phyloP scores from a whole-genome alignment of 2,888 invertebrate genomes.

The Torymus aiolomorphi region DNA sequence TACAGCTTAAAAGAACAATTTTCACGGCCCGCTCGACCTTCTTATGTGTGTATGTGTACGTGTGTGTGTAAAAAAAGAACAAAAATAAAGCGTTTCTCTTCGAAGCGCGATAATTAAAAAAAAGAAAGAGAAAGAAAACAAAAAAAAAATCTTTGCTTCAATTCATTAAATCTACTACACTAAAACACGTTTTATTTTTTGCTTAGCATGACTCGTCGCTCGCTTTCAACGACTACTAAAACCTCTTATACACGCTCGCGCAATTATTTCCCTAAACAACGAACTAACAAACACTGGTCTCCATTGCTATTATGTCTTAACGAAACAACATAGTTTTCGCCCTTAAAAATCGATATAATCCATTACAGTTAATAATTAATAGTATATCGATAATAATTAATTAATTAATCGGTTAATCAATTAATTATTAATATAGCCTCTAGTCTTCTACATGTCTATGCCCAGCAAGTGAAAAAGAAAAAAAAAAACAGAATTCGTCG shows the following conservation, averaged over 20 bases:
- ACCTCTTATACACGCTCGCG: conserved; percentile 19
- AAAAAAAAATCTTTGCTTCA: conserved; percentile 11
- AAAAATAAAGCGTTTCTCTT: conserved; percentile 48
- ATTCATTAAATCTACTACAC: conserved; percentile 37
- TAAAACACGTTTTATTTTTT: conserved; percentile 36
- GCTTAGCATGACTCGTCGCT: conserved; percentile 23
- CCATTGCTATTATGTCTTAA: conserved; percentile 47
- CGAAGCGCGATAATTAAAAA: conserved; percentile 32
- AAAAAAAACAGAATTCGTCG: conserved; percentile 57
- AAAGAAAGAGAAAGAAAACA: neutral
- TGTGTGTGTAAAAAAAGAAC: conserved; percentile 23
- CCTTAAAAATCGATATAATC: conserved; percentile 33
- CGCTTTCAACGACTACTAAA: conserved; percentile 33
- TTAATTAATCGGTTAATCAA: conserved; percentile 64
- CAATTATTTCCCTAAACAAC: conserved; percentile 44
- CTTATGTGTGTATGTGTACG: neutral
- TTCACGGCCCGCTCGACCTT: conserved; percentile 30
- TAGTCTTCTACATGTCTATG: conserved; percentile 73
- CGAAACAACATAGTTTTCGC: conserved; percentile 45
- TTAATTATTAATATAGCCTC: conserved; percentile 72
- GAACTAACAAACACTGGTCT: conserved; percentile 56
- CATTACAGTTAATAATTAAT: conserved; percentile 57
- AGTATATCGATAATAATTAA: conserved; percentile 64
- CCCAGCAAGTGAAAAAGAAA: conserved; percentile 70
- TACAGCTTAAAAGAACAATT: conserved; percentile 27